Base-by-base conservation (phyloP, 2,888 invertebrate genomes). In the Deilephila elpenor region DNA sequence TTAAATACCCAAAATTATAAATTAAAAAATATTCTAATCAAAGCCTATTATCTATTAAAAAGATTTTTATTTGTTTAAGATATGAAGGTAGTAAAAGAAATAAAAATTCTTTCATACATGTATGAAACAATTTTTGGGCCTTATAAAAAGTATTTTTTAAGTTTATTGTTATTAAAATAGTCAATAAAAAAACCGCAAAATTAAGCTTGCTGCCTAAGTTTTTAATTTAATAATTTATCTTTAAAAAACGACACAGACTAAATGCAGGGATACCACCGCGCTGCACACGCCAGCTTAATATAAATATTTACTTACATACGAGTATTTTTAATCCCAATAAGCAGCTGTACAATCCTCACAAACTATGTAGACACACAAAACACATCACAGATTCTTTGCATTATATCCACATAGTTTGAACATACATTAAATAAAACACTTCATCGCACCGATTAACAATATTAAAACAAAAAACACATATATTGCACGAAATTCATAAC, bases 271-370 rank as follows among this genome's bases (percentile, higher is more conserved):
- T 25, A 77, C 73, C 74, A 77, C 78, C 77, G 76, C 74, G 76
- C 75, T 78, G 77, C 59, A 25, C 19, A 67, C 62, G 37, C 64
- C 77, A 78, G 76, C 77, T 75, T 81, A 85, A 80, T 76, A 83
- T 91, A 90, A 92, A 92, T 92, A 93, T 93, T 93, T 92, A 94
- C 93, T 93, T 87, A 94, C 94, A 85, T 89, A 87, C 83, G 84
- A 84, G 89, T 92, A 90, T 89, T 91, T 89, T 86, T 88, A 89
- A 89, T 91, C 89, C 91, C 79, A 89, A 84, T 79, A 89, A 78
- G 83, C 86, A 88, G 89, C 81, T 87, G 88, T 88, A 85, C 86
- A 88, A 90, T 91, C 88, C 88, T 84, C 83, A 85, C 82, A 83
- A 83, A 83, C 84, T 82, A 82, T 86, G 78, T 86, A 83, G 83